These are phyloP conservation scores for Ciconia stormi DNA, from an alignment of 2,113 vertebrate genomes.

Conservation along the genomic window DNA sequence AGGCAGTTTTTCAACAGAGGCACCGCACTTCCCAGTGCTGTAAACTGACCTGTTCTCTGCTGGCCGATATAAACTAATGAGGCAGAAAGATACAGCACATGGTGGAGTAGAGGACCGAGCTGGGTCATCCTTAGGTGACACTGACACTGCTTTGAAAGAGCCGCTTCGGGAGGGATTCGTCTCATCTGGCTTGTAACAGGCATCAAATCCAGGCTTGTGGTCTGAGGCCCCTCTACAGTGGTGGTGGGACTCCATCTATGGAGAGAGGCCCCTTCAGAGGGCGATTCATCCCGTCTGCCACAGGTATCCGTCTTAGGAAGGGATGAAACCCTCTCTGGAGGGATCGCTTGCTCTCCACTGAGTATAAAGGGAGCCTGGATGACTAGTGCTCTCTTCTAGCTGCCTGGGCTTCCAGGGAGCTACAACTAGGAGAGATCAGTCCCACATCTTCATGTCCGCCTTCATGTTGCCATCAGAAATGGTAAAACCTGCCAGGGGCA, in stretches of 20 bases:
- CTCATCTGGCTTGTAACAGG: neutral
- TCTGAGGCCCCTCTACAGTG: neutral
- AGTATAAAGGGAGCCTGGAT: neutral
- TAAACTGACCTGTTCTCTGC: neutral
- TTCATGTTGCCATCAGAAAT: neutral
- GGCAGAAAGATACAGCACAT: neutral
- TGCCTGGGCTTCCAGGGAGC: neutral
- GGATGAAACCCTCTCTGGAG: neutral
- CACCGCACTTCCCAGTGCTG: neutral
- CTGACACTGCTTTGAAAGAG: neutral
- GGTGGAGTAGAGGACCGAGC: neutral
- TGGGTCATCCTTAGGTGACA: neutral
- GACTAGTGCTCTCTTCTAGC: neutral
- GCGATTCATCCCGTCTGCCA: neutral
- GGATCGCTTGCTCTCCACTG: neutral
- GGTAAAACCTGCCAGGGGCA: neutral
- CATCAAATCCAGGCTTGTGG: neutral
- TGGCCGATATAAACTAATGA: accelerated
- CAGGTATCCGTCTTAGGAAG: neutral
- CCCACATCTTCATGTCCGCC: neutral
- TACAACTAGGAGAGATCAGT: neutral
- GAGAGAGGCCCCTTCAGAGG: neutral
- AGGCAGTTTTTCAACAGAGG: neutral
- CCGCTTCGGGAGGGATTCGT: accelerated
- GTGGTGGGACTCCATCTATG: accelerated